phyloP scores from a whole-genome alignment of 1,140 invertebrate genomes.

The Brachionus calyciflorus region DNA sequence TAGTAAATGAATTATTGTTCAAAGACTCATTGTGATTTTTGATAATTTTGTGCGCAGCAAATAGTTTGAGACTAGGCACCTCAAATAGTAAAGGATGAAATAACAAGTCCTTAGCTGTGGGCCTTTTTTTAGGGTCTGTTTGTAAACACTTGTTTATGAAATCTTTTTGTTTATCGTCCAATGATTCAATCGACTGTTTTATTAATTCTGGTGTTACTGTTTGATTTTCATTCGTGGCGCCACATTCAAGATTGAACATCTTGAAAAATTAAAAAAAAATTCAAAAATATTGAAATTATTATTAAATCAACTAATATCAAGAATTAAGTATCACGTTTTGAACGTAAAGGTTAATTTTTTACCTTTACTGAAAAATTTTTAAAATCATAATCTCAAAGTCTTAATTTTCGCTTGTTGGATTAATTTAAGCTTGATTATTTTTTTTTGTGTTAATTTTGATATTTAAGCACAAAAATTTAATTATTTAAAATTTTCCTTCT shows the following conservation, averaged over 20 bases:
- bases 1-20: constrained; percentile 1
- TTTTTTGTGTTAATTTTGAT: no score
- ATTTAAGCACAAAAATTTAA: no score
- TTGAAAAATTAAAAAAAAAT: constrained; percentile 47
- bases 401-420: no score
- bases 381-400: no score
- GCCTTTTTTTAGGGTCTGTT: constrained; percentile 76
- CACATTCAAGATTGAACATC: constrained; percentile 92
- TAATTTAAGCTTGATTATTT: no score
- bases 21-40: constrained; percentile 27
- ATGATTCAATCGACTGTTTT: constrained; percentile 57
- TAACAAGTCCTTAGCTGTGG: constrained; percentile 83
- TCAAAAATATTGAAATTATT: no score
- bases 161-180: constrained; percentile 61
- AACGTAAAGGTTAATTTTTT: no score
- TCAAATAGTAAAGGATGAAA: constrained; percentile 96
- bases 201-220: constrained; percentile 78
- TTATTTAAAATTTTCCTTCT: no score
- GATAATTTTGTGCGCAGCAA: constrained; percentile 63
- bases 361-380: no score
- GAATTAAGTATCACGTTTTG: no score
- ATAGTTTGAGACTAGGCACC: constrained; percentile 88
- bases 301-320: no score
- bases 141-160: constrained; percentile 85
- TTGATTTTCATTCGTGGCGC: constrained; percentile 81